Base-by-base conservation (phyloP, 1,140 invertebrate genomes). In the Aricia agestis region DNA sequence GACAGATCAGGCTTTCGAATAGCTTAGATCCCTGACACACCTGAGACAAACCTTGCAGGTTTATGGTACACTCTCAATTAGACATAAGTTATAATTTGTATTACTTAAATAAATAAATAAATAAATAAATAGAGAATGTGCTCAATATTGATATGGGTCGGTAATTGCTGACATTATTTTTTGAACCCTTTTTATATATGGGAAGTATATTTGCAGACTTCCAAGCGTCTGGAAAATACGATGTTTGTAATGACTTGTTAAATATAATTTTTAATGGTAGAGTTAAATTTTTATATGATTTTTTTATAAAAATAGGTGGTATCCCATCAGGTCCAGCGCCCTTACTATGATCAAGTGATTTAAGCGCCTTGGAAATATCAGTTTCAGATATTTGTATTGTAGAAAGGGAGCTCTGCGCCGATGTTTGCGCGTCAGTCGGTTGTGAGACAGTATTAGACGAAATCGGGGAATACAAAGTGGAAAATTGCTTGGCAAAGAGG, bases 281-380 rank as follows among this genome's bases (percentile, higher is more conserved):
- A 1, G 67, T 59, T 17, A 76, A 17, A 19, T 57, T 19, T 18
- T 63, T 36, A 32, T n/a, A 42, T 69, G 45, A 65, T 41, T 57
- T 71, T 17, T 57, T 65, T 10, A 76, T 70, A 36, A 76, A 76
- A 1, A 71, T 11, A 2, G 63, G 63, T 7, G 72, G 69, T 9
- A 76, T 69, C 5, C 72, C 72, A 57, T 76, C 75, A 10, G 72
- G 75, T 2, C 75, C 72, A 7, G 74, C 68, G 42, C 71, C 66
- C 19, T 73, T 71, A 41, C 17, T 65, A 42, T 41, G 6, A 41
- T 74, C 72, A n/a, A 74, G 6, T 45, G 10, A 66, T 58, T 70
- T 70, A 17, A 73, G 13, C 10, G 45, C 17, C 17, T 63, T 61
- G 32, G 15, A 36, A n/a, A 42, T 17, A 2, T 4, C 10, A 41